phyloP scores from a whole-genome alignment of 2,888 invertebrate species.

The Xestia rhomboidea region DNA sequence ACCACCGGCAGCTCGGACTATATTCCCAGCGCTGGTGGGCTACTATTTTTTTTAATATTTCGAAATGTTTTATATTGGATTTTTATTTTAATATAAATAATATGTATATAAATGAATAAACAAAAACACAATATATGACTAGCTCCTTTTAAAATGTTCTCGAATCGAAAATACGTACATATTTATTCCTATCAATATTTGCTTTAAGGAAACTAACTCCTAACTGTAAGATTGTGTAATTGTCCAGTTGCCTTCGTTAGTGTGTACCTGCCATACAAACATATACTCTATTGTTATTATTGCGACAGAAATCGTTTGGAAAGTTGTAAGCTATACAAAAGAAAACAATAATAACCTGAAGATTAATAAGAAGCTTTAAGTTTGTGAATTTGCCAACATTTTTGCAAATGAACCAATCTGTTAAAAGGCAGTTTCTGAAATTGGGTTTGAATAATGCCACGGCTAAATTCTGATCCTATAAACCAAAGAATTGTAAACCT shows the following conservation, averaged over 20 bases:
- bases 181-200: constrained; percentile 20
- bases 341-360: too few relatives aligned
- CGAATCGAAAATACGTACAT: not conserved
- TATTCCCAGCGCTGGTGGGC: too few relatives aligned
- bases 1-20: too few relatives aligned
- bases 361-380: not conserved
- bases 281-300: constrained; percentile 38
- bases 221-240: constrained; percentile 50
- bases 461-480: not conserved
- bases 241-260: constrained; percentile 74
- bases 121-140: not conserved
- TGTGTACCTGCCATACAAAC: constrained; percentile 42
- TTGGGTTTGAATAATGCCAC: not conserved
- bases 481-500: not conserved
- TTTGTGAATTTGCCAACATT: not conserved
- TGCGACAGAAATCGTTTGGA: not conserved
- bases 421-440: not conserved
- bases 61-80: too few relatives aligned
- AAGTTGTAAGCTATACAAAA: not conserved
- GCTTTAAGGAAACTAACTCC: constrained; percentile 41
- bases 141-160: constrained; percentile 19
- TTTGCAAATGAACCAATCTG: not conserved
- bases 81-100: too few relatives aligned
- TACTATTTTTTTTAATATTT: too few relatives aligned
- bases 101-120: too few relatives aligned